Base-by-base conservation (phyloP, 2,797 vertebrate genomes). In the Phoxinus dragarum region DNA sequence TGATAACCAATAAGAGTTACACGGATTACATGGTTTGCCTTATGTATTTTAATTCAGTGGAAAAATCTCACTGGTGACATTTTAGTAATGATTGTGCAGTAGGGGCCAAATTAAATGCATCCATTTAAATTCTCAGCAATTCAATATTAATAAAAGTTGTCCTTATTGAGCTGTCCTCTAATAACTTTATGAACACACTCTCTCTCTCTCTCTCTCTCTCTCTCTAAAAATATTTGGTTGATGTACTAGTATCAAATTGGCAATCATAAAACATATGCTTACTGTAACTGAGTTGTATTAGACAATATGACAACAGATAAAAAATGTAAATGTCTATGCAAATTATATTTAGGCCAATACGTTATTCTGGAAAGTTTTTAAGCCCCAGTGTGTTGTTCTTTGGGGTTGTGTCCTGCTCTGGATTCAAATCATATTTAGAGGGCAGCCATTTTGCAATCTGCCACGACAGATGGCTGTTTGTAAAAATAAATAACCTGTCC, bases 391-490 rank as follows among this genome's bases (percentile, higher is more conserved):
- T 42, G 36, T 84, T 36, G 78, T 54, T 75, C 44, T 49, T 68
- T 66, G 54, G 31, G 42, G 38, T 19, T 83, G 21, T 52, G 68
- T 78, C 82, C 64, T 73, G 49, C 72, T 89, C 77, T 79, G 27
- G 80, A 90, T 89, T 86, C 78, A 82, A 82, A 80, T 84, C 88
- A 88, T 90, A 89, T 66, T 84, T 82, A 84, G 79, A 88, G 75
- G 72, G 86, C 82, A 81, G 86, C 84, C 81, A 85, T 87, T 88
- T 69, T 74, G 85, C 88, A 90, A 88, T 91, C 89, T 91, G 88
- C 83, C 82, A 86, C 86, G 88, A 81, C 93, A 94, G 92, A 94
- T 93, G 92, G 91, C 87, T 44, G 89, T 92, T 92, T 92, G 90
- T 90, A 89, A 66, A 91, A 92, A 91, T 91, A 92, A 90, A 92